Base-by-base conservation (phyloP, 2,888 invertebrate genomes). In the Lycophotia porphyrea region DNA sequence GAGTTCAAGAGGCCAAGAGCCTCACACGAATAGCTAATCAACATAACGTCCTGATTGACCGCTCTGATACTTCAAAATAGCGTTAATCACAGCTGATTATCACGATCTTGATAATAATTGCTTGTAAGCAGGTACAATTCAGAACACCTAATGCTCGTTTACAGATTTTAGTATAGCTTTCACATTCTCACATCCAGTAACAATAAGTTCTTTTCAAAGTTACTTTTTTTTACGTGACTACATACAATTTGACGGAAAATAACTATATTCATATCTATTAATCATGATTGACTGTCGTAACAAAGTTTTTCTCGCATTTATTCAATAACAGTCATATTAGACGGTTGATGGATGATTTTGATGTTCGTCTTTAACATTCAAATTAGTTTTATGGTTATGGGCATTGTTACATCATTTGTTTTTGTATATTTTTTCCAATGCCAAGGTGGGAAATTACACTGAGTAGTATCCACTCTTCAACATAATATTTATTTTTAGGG, bases 61-160 rank as follows among this genome's bases (percentile, higher is more conserved):
- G 60, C 60, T 65, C 69, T 60, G 74, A 65, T 74, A 78, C 70
- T 74, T 68, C n/a, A 76, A 78, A 71, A 77, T 72, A 55, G 73
- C 68, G 65, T 74, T 82, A 80, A 86, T 86, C 77, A 79, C 80
- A 86, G 82, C 71, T 84, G 75, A 72, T 74, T 79, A 86, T 84
- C 78, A 86, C 77, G 63, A 75, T 83, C 34, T 73, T 71, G 34
- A 72, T 75, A 58, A 58, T 9, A 55, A 71, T 76, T 84, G 71
- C 74, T 85, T 44, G 71, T 39, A 68, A 72, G 80, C 71, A 74
- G 74, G 80, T 74, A 84, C 77, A 71, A 75, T 74, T 61, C 69
- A 64, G 68, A 71, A 72, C 69, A 77, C 70, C 80, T 76, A 67
- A 63, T 68, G 72, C 84, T 81, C 74, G 52, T 66, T 76, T 64